Conservation (phyloP, 2,888 invertebrate species). For the Sussaba pulchella region DNA sequence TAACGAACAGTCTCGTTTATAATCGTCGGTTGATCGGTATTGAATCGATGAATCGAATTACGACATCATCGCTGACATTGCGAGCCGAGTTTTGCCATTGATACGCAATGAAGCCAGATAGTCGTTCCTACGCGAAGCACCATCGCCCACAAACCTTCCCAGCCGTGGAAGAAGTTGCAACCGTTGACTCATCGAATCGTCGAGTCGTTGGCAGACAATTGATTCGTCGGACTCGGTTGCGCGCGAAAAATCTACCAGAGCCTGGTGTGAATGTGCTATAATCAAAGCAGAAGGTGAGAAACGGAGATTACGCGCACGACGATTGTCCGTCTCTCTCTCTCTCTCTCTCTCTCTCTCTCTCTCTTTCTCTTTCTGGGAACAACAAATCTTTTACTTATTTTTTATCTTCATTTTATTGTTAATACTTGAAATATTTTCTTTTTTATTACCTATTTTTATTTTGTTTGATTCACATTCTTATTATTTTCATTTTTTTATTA, state of each 20-base stretch:
- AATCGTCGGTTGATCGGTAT: no score
- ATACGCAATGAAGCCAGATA: conserved; percentile 51
- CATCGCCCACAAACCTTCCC: conserved; percentile 53
- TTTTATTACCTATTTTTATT: no score
- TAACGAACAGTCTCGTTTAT: no score
- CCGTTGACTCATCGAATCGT: conserved; percentile 57
- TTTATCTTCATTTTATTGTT: no score
- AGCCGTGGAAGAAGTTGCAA: conserved; percentile 19
- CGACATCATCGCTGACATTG: background rate
- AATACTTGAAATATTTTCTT: no score
- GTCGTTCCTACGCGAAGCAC: conserved; percentile 56
- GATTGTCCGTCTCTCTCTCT: no score
- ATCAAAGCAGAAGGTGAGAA: conserved; percentile 26
- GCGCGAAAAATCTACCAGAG: conserved; percentile 7
- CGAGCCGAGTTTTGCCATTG: conserved; percentile 1
- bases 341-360: no score
- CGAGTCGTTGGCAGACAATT: conserved; percentile 10
- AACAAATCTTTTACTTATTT: no score
- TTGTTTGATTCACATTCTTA: no score
- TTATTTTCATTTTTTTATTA: no score
- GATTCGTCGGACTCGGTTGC: conserved; percentile 23
- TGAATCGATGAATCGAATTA: background rate
- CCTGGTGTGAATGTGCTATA: background rate
- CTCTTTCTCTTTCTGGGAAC: no score
- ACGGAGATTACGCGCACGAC: conserved; percentile 45